Conservation (phyloP, 2,888 invertebrate genomes). For the Drepana falcataria region DNA sequence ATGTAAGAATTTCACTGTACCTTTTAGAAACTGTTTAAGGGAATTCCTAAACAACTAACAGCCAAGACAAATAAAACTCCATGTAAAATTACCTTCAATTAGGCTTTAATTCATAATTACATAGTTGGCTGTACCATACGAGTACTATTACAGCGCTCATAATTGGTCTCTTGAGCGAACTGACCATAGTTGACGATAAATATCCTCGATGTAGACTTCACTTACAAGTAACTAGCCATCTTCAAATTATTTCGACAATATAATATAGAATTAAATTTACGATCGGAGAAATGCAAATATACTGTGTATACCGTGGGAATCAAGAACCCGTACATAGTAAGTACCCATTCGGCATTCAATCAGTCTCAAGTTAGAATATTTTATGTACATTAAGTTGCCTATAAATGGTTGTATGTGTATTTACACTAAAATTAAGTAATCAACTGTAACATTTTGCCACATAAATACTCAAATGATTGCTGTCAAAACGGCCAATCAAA, state of each 20-base stretch:
- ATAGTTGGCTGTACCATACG: slow-evolving; percentile 29
- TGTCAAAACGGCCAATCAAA: slow-evolving; percentile 3
- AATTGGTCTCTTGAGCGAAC: slow-evolving; percentile 38
- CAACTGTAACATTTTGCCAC: neutral
- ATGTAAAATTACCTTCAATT: slow-evolving; percentile 45
- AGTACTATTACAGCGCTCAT: slow-evolving; percentile 41
- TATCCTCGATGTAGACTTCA: slow-evolving; percentile 14
- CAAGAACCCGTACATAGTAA: neutral
- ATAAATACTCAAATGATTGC: slow-evolving; percentile 1
- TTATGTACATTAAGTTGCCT: neutral
- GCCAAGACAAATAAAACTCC: slow-evolving; percentile 10
- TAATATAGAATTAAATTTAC: neutral
- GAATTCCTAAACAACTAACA: slow-evolving; percentile 1
- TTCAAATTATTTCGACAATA: neutral
- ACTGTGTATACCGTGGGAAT: neutral
- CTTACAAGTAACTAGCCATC: neutral
- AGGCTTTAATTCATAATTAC: slow-evolving; percentile 54
- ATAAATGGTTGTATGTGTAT: neutral
- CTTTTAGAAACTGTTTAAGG: neutral
- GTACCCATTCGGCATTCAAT: neutral
- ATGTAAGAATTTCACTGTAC: neutral
- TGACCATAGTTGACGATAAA: slow-evolving; percentile 33
- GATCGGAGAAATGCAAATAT: neutral
- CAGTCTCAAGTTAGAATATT: neutral
- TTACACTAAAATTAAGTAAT: slow-evolving; percentile 2